These are phyloP conservation scores for Formicarius rufipectus DNA, from an alignment of 2,113 vertebrate species.

Conservation along the genomic window DNA sequence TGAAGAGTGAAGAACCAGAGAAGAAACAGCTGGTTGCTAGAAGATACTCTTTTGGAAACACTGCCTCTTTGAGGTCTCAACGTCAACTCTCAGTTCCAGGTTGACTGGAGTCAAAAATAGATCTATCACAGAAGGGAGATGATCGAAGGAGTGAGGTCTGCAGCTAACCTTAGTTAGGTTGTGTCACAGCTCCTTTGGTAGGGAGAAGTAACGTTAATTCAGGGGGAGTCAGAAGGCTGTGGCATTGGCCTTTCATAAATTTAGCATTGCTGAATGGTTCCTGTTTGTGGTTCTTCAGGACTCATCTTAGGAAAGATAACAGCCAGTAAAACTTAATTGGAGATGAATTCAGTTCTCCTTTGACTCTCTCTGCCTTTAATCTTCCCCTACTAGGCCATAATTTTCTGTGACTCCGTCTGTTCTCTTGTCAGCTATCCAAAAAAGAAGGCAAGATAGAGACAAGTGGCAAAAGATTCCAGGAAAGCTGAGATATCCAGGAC, in stretches of 20 bases:
- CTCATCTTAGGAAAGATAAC: background rate
- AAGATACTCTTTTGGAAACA: background rate
- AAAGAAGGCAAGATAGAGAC: background rate
- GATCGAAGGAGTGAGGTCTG: background rate
- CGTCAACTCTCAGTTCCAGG: background rate
- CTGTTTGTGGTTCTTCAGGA: background rate
- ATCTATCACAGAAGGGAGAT: background rate
- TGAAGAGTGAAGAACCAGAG: background rate
- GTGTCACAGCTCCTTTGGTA: background rate
- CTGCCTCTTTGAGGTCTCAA: background rate
- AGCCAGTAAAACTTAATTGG: background rate
- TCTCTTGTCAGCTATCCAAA: background rate
- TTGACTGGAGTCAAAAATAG: background rate
- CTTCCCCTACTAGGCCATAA: background rate
- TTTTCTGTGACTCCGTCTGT: background rate
- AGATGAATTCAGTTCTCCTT: background rate
- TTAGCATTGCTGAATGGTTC: background rate
- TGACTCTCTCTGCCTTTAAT: constrained; percentile 4
- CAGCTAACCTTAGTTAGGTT: background rate
- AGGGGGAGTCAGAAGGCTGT: background rate
- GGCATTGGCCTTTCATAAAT: background rate
- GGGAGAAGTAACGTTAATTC: background rate
- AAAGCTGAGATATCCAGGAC: background rate
- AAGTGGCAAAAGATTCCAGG: background rate
- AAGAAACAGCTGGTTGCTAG: background rate